Base-by-base conservation (phyloP, 2,113 vertebrate species). In the Zosterops hypoxanthus region DNA sequence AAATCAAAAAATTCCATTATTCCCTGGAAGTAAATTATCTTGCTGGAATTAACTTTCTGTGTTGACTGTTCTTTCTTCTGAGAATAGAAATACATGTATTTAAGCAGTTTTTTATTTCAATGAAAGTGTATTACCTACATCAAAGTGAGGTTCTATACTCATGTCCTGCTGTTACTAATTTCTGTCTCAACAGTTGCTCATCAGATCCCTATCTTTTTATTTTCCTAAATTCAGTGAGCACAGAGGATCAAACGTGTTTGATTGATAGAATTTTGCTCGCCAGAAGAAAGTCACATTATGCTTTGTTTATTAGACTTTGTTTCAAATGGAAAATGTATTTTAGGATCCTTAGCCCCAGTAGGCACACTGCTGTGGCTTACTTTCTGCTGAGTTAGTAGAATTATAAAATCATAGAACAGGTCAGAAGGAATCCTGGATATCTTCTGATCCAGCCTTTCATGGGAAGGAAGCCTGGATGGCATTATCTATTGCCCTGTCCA, bases 1-100 rank as follows among this genome's bases (percentile, higher is more conserved):
- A 84, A 94, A 82, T 70, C 89, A 68, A 96, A 59, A 92, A 79
- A 70, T 90, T 92, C 56, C 42, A 63, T 95, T 94, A 52, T 82
- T 84, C 82, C 59, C 76, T 90, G 36, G 23, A 91, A 90, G 47
- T 53, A 92, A 94, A 91, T 82, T 63, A 60, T 57, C 44, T 75
- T 90, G 12, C 65, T 91, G 65, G 61, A 91, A 91, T 97, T 92
- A 90, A 64, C 90, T 95, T 95, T 91, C 53, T 82, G 20, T 91
- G 69, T 92, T 92, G 88, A 77, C n/a, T 78, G 24, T 50, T 92
- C 71, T 84, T 89, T 93, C 60, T 90, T 75, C 69, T 90, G 78
- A 87, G 61, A 94, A 77, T 36, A 91, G 55, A 93, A 93, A 94
- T 63, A 60, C 46, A 34, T 46, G 14, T 68, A 63, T 88, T 94